A percentile compares a stretch with the other conserved stretches of the same genome.
Conservation (phyloP, 2,888 invertebrate genomes). For the Oxyteleia sp. region DNA sequence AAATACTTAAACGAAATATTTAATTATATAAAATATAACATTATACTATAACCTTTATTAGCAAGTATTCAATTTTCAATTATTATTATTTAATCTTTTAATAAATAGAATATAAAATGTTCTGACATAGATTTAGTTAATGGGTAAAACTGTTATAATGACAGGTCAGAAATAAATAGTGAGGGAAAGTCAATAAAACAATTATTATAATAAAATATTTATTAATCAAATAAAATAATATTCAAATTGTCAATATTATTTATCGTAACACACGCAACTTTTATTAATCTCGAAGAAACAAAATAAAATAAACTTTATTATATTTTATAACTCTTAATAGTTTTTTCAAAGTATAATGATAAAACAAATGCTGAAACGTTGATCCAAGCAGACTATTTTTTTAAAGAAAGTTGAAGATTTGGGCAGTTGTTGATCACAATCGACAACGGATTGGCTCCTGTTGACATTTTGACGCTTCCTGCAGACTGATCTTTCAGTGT, state of each 20-base stretch:
- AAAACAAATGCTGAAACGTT: slow-evolving; percentile 6
- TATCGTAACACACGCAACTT: slow-evolving; percentile 6
- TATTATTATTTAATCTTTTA: neutral
- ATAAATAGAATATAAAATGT: neutral
- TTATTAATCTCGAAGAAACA: slow-evolving; percentile 16
- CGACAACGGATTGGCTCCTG: slow-evolving; percentile 26
- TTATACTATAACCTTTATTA: neutral
- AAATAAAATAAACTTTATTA: slow-evolving; percentile 10
- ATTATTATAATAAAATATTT: slow-evolving; percentile 1
- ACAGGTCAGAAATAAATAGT: neutral
- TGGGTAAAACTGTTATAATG: neutral
- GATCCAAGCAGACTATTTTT: slow-evolving; percentile 1
- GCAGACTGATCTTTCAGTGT: slow-evolving; percentile 8
- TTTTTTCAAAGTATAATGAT: neutral
- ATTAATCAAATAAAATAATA: neutral
- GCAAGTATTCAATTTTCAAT: neutral
- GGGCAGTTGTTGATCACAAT: slow-evolving; percentile 13
- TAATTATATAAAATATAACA: neutral
- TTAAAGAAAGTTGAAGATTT: slow-evolving; percentile 20
- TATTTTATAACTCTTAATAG: slow-evolving; percentile 1
- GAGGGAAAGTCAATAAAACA: neutral
- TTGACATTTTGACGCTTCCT: slow-evolving; percentile 15
- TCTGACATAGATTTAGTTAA: neutral
- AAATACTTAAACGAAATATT: slow-evolving; percentile 3
- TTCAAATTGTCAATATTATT: slow-evolving; percentile 6